Evolutionary conservation across 92 coral and sea anemone species (phyloP), one percentile per base, ranked within the genome.

Genomic region (Virgularia gustaviana): DNA sequence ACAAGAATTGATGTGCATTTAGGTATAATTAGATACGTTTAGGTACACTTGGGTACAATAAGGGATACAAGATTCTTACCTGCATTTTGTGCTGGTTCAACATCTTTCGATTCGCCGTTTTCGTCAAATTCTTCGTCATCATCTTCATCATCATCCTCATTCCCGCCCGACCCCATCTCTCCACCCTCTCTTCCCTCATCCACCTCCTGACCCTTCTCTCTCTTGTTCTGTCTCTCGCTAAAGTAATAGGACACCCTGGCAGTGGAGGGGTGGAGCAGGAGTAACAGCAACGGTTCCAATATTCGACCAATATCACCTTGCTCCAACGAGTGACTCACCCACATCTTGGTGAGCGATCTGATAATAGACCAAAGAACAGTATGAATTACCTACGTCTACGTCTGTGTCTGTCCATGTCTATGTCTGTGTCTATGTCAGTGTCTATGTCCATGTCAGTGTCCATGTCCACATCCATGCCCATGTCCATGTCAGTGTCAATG

Each of bases 261-360:
- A 13, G 96, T 87, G 41, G 90, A 86, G 13, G 98, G 98, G 53
- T 92, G 98, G 60, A 92, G 94, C 3, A 92, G 82, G 35, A 92
- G 36, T 9, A 92, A 76, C 63, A 92, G 63, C 18, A 92, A 58
- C 4, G 98, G 98, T 63, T 92, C 98, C 13, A 92, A 44, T 7
- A 92, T 82, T 39, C 98, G 98, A 42, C 98, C 98, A 57, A 92
- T 91, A 81, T 92, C 98, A 2, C 96, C 98, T 33, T 92, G 98
- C 76, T 92, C 96, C 8, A 92, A 78, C 24, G 98, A 96, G 80
- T 92, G 98, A 37, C 94, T 88, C 9, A 92, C 86, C 98, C 98
- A 92, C 79, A 87, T 88, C 49, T 89, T 89, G 0, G 98, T 83
- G 29, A 89, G 79, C 1, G 90, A 87, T 67, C 98, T 92, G 54